Base-by-base conservation (phyloP, 2,113 vertebrate genomes). In the Puma concolor region DNA sequence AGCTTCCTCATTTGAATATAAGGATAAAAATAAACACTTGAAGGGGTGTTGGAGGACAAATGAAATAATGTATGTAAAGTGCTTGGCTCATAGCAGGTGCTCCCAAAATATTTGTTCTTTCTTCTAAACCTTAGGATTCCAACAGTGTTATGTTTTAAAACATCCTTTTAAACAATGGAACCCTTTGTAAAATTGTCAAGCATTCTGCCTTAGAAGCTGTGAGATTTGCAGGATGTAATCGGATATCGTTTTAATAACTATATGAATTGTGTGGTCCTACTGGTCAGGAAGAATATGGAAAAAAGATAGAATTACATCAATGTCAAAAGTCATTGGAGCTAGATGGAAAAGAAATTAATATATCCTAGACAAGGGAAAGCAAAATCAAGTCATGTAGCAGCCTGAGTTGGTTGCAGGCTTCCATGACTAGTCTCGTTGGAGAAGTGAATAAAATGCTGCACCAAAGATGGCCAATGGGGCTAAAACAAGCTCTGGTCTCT, bases 101-200 rank as follows among this genome's bases (percentile, higher is more conserved):
- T 84, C 88, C 72, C 80, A n/a, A 95, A 97, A 98, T 92, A 95
- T 95, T 88, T 96, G 76, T 48, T 95, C 94, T 97, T 94, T 96
- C 69, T 94, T 88, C 76, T 71, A 92, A 97, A 69, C 33, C 85
- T 91, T 90, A 97, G 76, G 93, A 97, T 84, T 95, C 88, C 41
- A 96, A 84, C 36, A 74, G 19, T 84, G 69, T 85, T 97, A 91
- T 76, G 67, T 96, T 96, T 96, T 41, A 94, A 98, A 97, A 97
- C 84, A 95, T 88, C 81, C 64, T 87, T 88, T 96, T 84, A 95
- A 95, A 97, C 97, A 97, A 97, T 94, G 76, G 93, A 93, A 44
- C 44, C 71, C 88, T 97, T 91, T 97, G 91, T 93, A 74, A 91
- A 77, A 72, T 41, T 85, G 91, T 96, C 74, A 12, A 21, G 76